phyloP scores from a whole-genome alignment of 1,140 invertebrate species.

The Pteromalus puparum region DNA sequence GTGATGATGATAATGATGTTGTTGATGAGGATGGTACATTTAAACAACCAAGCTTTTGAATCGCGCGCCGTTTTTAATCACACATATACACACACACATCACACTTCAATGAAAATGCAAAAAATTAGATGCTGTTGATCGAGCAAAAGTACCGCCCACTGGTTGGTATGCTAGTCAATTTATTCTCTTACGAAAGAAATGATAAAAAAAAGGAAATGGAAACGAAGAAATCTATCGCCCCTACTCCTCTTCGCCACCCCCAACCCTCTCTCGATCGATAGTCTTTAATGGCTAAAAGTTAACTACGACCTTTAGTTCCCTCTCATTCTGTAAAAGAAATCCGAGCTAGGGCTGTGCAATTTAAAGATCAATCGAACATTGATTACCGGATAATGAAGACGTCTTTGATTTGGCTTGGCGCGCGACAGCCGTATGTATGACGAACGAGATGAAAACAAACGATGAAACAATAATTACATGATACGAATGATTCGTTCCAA shows the following conservation, averaged over 20 bases:
- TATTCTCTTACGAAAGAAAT: conserved; percentile 54
- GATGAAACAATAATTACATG: not conserved
- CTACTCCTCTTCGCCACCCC: not conserved
- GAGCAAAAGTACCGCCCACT: conserved; percentile 46
- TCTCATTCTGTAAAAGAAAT: conserved; percentile 36
- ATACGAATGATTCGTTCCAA: not conserved
- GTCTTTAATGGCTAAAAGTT: conserved; percentile 50
- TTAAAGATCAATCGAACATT: conserved; percentile 28
- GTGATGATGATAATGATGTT: not conserved
- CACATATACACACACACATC: not conserved
- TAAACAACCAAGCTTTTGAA: conserved; percentile 47
- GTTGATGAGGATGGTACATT: conserved; percentile 4
- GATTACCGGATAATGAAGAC: conserved; percentile 22
- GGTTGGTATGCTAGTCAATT: conserved; percentile 71
- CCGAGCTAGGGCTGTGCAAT: conserved; percentile 51
- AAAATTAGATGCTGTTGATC: conserved; percentile 56
- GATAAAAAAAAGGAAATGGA: conserved; percentile 42
- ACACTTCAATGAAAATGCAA: conserved; percentile 53
- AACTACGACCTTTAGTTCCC: conserved; percentile 48
- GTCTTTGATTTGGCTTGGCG: conserved; percentile 2
- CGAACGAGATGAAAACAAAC: conserved; percentile 42
- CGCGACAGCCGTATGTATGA: not conserved
- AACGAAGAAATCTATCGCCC: conserved; percentile 39
- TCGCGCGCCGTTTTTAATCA: conserved; percentile 41
- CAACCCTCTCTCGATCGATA: conserved; percentile 34